phyloP scores from a whole-genome alignment of 2,797 vertebrate species.

The Heteromormyrus szaboi region DNA sequence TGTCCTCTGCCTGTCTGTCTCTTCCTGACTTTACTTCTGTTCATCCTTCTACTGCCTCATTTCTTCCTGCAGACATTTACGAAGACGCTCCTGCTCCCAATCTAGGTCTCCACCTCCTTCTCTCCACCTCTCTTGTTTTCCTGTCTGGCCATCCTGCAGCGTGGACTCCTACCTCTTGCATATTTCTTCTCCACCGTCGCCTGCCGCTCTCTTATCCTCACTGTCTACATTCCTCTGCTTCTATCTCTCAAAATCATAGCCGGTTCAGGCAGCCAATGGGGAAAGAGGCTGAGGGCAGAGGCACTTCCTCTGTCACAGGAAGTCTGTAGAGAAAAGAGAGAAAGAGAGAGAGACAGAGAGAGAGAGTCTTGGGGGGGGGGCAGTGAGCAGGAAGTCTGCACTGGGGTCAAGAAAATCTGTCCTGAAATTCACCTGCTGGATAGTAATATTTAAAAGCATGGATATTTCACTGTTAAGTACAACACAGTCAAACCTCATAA shows the following conservation, averaged over 20 bases:
- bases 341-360: slow-evolving; percentile 21
- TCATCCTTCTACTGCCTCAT: neutral
- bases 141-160: neutral
- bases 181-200: slow-evolving; percentile 7
- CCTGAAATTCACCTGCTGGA: neutral
- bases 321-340: slow-evolving; percentile 16
- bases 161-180: neutral
- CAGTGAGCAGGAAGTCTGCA: neutral
- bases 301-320: slow-evolving; percentile 61
- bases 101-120: neutral
- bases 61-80: neutral
- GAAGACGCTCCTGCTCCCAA: neutral
- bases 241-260: slow-evolving; percentile 47
- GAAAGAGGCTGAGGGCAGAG: slow-evolving; percentile 56
- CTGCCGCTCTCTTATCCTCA: slow-evolving; percentile 24
- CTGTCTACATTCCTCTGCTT: slow-evolving; percentile 32
- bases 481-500: neutral
- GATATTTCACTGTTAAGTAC: neutral
- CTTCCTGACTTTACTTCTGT: neutral
- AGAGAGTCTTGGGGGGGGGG: slow-evolving; percentile 22
- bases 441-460: neutral
- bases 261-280: slow-evolving; percentile 51
- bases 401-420: neutral
- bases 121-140: slow-evolving; percentile 20
- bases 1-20: neutral